These are phyloP conservation scores for Octodon degus DNA, from an alignment of 2,113 vertebrate species.

Conservation along the genomic window DNA sequence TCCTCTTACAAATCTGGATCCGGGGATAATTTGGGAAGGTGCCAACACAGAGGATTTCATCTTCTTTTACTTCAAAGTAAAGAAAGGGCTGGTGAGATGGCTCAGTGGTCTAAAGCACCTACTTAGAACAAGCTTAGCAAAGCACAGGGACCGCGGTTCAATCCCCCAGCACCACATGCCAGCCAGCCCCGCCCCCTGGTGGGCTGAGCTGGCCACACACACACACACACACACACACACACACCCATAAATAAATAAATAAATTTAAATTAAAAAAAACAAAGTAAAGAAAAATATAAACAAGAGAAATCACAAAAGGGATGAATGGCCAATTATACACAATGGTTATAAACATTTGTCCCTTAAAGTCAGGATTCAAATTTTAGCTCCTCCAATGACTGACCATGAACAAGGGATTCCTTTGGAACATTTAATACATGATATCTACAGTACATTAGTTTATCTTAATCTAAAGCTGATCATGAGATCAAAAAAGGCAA, in stretches of 20 bases:
- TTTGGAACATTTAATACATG: background rate
- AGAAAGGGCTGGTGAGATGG: too few species aligned
- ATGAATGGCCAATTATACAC: background rate
- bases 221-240: too few species aligned
- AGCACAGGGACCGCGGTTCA: too few species aligned
- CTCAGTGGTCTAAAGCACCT: too few species aligned
- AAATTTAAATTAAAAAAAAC: too few species aligned
- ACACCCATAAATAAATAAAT: too few species aligned
- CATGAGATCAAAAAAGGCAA: background rate
- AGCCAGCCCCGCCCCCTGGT: too few species aligned
- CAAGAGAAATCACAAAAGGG: background rate
- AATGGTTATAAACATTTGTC: background rate
- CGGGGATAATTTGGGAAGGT: fast-evolving
- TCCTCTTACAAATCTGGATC: background rate
- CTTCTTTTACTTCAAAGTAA: background rate
- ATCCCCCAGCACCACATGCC: too few species aligned
- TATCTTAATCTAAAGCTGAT: background rate
- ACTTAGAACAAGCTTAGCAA: too few species aligned
- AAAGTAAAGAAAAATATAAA: background rate
- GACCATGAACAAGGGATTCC: background rate
- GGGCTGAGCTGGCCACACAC: too few species aligned
- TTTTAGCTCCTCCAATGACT: background rate
- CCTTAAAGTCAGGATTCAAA: background rate
- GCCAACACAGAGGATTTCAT: background rate
- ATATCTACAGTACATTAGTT: background rate